Base-by-base conservation (phyloP, 2,113 vertebrate genomes). In the Oophaga pumilio region DNA sequence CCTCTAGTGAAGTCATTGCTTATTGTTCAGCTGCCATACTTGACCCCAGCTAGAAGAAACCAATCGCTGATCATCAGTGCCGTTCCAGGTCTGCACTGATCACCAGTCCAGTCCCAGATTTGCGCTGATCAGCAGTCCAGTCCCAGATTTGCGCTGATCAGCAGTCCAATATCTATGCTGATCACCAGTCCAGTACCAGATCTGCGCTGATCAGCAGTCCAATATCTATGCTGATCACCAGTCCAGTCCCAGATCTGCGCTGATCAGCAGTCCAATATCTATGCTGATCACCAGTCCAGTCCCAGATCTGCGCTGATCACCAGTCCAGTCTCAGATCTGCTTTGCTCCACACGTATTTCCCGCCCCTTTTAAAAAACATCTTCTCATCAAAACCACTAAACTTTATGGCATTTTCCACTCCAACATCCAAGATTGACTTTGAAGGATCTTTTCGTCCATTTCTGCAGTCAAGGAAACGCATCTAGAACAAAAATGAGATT, bases 261-360 rank as follows among this genome's bases (percentile, higher is more conserved):
- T 43, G 33, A 3, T 43, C 33, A 43, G 3, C 33, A 43, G 33
- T 43, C 33, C 3, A 43, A n/a, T n/a, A 43, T 43, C 33, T 43
- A 5, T 5, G 1, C 33, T 43, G 33, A 3, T 43, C 33, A 43
- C 33, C 33, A 43, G 33, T 43, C 33, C 3, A 43, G 33, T 43
- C 33, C 33, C 33, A 43, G 33, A 43, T 43, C 33, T 43, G 17
- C 56, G 7, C 22, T 28, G 66, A 4, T 95, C 93, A 99, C 98
- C 98, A 99, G 53, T 98, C 96, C 66, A 99, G 91, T 85, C 93
- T 93, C 96, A 99, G 96, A 77, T 98, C 95, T 0, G 94, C 96
- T 95, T 99, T 99, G 92, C 97, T 99, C 97, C 97, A 99, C 0
- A 94, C 76, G 0, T 99, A 99, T 83, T 97, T 98, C 4, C 97